phyloP scores from a whole-genome alignment of 1,140 invertebrate genomes.

The Augochlora pura region DNA sequence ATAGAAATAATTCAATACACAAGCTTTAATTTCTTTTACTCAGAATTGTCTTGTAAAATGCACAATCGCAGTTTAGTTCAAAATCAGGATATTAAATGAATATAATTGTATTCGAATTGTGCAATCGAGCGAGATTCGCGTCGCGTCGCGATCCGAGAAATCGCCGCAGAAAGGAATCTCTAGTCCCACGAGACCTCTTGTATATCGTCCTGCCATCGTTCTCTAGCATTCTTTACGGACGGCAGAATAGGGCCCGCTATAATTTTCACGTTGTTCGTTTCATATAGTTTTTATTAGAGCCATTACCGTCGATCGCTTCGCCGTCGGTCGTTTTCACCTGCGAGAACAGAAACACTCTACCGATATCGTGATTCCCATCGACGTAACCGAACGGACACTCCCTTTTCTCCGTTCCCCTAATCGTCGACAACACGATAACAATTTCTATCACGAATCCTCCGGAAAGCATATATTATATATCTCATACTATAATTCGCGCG shows the following conservation, averaged over 20 bases:
- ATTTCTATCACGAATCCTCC: constrained; percentile 58
- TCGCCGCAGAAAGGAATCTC: neutral
- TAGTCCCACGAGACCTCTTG: neutral
- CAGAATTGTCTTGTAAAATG: no score
- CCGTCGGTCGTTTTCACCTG: constrained; percentile 22
- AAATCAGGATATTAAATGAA: no score
- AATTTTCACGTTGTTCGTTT: constrained; percentile 11
- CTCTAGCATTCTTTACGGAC: constrained; percentile 44
- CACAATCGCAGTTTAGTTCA: no score
- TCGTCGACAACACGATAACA: constrained; percentile 16
- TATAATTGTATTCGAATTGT: neutral
- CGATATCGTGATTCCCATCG: neutral
- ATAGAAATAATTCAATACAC: no score
- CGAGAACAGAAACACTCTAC: constrained; percentile 17
- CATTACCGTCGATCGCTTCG: constrained; percentile 28
- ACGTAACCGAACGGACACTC: constrained; percentile 5
- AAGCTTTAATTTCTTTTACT: no score
- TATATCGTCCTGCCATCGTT: neutral
- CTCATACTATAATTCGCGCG: constrained; percentile 43
- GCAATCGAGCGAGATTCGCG: neutral
- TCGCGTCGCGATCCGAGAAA: constrained; percentile 4
- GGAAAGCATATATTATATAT: constrained; percentile 53
- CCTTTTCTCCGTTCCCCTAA: no score
- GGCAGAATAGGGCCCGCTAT: constrained; percentile 40
- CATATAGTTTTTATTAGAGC: constrained; percentile 14